Conservation (phyloP, 2,797 vertebrate species). For the Champsocephalus esox region DNA sequence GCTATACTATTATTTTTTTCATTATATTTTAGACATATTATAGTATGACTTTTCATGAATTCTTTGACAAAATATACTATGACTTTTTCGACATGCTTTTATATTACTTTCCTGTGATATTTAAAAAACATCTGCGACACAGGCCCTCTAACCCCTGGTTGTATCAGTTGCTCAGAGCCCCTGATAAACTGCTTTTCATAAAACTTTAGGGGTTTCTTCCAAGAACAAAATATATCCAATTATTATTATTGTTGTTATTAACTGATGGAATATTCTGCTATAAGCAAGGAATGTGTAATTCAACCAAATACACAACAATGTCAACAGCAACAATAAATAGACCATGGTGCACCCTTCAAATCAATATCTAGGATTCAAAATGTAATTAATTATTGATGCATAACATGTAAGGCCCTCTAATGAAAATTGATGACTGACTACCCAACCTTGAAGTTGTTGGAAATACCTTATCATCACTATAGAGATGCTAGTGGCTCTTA, state of each 20-base stretch:
- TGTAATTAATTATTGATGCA: slow-evolving; percentile 67
- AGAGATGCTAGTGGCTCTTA: slow-evolving; percentile 56
- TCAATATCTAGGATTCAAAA: slow-evolving; percentile 29
- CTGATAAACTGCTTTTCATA: background rate
- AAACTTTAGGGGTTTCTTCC: background rate
- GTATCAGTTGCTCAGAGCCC: background rate
- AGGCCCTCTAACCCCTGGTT: background rate
- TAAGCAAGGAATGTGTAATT: slow-evolving; percentile 7
- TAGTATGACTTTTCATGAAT: no score
- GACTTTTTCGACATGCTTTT: no score
- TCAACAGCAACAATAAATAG: slow-evolving; percentile 13
- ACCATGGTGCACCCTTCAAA: slow-evolving; percentile 2
- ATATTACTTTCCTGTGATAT: no score
- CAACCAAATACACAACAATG: background rate
- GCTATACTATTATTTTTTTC: no score
- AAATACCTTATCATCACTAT: slow-evolving; percentile 59
- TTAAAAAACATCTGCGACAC: no score
- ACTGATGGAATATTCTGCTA: background rate
- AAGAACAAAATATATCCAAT: slow-evolving; percentile 13
- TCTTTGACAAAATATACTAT: no score
- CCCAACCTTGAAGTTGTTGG: slow-evolving; percentile 70
- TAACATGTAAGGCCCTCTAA: slow-evolving; percentile 55
- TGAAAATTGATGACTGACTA: slow-evolving; percentile 68
- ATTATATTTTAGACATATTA: no score
- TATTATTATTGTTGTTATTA: slow-evolving; percentile 6